Evolutionary conservation across 2,888 invertebrate species (phyloP), one percentile per base, ranked within the genome.

Genomic region (Agrochola macilenta): DNA sequence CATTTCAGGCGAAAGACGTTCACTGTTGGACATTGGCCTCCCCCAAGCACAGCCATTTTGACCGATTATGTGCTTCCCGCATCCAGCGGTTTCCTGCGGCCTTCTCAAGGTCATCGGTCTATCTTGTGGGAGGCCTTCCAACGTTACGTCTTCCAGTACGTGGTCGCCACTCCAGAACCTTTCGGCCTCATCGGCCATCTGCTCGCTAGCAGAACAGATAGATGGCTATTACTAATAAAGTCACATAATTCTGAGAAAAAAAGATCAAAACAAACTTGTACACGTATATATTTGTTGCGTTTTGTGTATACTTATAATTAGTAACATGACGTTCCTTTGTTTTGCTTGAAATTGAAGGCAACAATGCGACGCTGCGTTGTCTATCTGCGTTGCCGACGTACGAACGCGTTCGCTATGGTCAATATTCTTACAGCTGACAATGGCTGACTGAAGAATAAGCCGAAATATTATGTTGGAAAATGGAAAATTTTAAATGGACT

Each of bases 241-340:
- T 43, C 60, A 69, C 65, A 30, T 73, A 57, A 76, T 71, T 81
- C 76, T 46, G 30, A 74, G 65, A 54, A 77, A 74, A 80, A 61
- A 69, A 26, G 0, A 76, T 61, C 5, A 71, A 66, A 79, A 79
- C 61, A 77, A 76, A 69, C 39, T 2, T 35, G 43, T 43, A n/a
- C 23, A 58, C 72, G 5, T 46, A 66, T 54, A 58, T 65, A 65
- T 85, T 77, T 69, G 72, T 84, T 80, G 79, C 78, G 81, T 86
- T 88, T 85, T 60, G 52, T 69, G 12, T 68, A 71, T 79, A 82
- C 77, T 85, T 77, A 77, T 78, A 85, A 88, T 89, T 88, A 83
- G 86, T 89, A 86, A 81, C 80, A 83, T 81, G 82, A 84, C 83
- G 78, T 74, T 65, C 71, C 75, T 85, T 90, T 89, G 86, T 87